Evolutionary conservation across 2,888 invertebrate genomes (phyloP).

Genomic region (Tetragonula carbonaria): DNA sequence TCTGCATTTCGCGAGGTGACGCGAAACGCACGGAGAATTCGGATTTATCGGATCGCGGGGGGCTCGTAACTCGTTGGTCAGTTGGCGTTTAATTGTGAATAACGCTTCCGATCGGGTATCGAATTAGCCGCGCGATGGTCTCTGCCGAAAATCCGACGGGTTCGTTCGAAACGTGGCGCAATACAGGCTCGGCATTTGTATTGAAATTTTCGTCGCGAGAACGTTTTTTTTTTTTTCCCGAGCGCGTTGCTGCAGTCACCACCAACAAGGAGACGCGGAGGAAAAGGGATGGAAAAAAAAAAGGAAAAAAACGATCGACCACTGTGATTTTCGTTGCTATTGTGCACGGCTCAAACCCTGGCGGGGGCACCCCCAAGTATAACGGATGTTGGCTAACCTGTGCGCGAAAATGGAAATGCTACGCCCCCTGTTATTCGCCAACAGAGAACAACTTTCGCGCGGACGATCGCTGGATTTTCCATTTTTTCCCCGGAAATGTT

Average conservation of each 20-base stretch:
- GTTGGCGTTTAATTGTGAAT: conserved; percentile 54
- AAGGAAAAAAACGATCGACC: conserved; percentile 21
- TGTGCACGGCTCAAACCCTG: conserved; percentile 36
- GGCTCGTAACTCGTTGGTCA: conserved; percentile 52
- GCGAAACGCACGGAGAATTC: neutral
- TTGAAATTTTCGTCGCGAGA: conserved; percentile 50
- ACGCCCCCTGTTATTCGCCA: neutral
- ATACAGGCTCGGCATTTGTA: conserved; percentile 34
- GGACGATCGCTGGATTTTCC: conserved; percentile 20
- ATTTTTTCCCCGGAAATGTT: conserved; percentile 40
- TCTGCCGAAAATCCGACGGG: conserved; percentile 28
- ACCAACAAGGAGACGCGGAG: neutral
- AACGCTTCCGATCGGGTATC: conserved; percentile 14
- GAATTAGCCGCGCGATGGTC: conserved; percentile 57
- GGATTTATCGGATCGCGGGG: conserved; percentile 53
- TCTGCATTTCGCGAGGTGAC: neutral
- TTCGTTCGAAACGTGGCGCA: neutral
- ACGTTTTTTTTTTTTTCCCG: conserved; percentile 6
- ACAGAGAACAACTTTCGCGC: conserved; percentile 17
- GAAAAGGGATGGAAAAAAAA: neutral
- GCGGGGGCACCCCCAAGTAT: conserved; percentile 28
- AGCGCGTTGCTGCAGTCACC: neutral
- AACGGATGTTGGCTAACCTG: conserved; percentile 37
- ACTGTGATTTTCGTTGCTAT: conserved; percentile 50
- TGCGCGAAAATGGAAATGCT: conserved; percentile 45